Conservation (phyloP, 2,888 invertebrate species). For the Octonoba sinensis region DNA sequence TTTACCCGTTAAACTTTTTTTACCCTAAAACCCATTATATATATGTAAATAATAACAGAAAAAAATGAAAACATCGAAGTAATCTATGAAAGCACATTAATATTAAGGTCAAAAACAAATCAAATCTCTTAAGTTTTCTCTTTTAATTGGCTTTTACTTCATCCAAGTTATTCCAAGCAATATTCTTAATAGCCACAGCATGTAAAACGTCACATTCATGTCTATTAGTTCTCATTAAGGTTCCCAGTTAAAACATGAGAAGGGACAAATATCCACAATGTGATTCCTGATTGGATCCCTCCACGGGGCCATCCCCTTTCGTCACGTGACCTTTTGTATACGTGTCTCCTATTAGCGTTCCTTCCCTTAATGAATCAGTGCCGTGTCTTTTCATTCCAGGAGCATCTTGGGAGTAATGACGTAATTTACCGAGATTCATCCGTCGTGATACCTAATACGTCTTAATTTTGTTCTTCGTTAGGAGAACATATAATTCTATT, state of each 20-base stretch:
- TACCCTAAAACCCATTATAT: too few relatives aligned
- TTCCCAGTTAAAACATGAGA: background rate
- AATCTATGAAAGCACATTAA: too few relatives aligned
- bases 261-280: background rate
- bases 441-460: constrained; percentile 5
- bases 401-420: constrained; percentile 42
- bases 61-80: too few relatives aligned
- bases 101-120: too few relatives aligned
- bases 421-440: constrained; percentile 18
- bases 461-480: too few relatives aligned
- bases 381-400: background rate
- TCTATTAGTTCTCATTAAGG: background rate
- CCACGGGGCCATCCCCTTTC: constrained; percentile 27
- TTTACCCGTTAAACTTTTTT: too few relatives aligned
- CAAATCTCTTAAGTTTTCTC: background rate
- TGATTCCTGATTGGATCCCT: constrained; percentile 33
- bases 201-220: background rate
- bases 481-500: too few relatives aligned
- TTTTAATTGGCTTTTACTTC: background rate
- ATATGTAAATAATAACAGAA: too few relatives aligned
- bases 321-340: constrained; percentile 36
- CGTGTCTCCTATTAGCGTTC: constrained; percentile 43
- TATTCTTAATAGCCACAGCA: background rate
- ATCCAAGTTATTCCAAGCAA: background rate
- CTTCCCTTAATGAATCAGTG: background rate